phyloP scores from a whole-genome alignment of 2,797 vertebrate species.

The Lindbergichthys nudifrons region DNA sequence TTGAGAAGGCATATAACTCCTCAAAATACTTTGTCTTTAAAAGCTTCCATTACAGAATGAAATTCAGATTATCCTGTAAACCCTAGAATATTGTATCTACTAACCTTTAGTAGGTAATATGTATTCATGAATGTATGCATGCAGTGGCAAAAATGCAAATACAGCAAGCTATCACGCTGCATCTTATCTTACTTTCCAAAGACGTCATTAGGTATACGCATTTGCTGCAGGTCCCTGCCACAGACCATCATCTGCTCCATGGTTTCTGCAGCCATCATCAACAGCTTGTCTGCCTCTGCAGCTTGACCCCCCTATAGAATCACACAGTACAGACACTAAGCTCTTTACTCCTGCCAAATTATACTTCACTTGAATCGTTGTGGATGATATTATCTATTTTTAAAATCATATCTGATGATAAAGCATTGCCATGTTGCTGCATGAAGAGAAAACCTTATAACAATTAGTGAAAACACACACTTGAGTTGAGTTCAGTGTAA shows the following conservation, averaged over 20 bases:
- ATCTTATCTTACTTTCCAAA: conserved; percentile 61
- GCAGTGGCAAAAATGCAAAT: conserved; percentile 8
- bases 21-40: background rate
- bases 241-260: conserved; percentile 66
- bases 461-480: background rate
- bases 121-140: background rate
- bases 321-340: conserved; percentile 3
- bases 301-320: conserved; percentile 67
- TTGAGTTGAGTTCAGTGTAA: background rate
- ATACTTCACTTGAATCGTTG: background rate
- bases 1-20: background rate
- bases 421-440: background rate
- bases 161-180: background rate
- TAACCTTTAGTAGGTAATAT: background rate
- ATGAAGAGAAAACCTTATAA: background rate
- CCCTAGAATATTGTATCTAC: background rate
- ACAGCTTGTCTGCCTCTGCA: conserved; percentile 61
- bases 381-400: background rate
- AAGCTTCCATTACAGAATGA: background rate
- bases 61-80: background rate
- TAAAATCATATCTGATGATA: background rate
- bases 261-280: conserved; percentile 59
- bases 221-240: conserved; percentile 56
- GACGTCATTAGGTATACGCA: conserved; percentile 62
- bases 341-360: background rate